These are phyloP conservation scores for Myotis brandtii DNA, from an alignment of 2,113 vertebrate species.

Conservation along the genomic window DNA sequence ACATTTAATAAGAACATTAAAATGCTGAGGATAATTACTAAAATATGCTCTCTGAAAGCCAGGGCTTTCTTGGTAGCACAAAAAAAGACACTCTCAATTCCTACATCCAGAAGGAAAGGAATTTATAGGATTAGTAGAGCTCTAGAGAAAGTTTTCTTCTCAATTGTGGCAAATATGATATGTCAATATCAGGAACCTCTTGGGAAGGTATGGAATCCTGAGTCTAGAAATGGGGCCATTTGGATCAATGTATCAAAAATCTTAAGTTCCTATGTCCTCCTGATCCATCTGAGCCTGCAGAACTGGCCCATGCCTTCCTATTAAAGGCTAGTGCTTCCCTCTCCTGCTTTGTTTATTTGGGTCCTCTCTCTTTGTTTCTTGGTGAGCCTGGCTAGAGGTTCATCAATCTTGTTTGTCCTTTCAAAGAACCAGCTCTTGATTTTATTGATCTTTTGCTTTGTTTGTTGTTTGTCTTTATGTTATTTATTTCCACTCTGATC, in stretches of 20 bases:
- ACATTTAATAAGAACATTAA: background rate
- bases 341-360: background rate
- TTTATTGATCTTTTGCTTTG: too few species aligned
- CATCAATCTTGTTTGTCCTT: too few species aligned
- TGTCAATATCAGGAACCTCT: background rate
- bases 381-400: too few species aligned
- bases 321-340: background rate
- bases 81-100: background rate
- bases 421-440: too few species aligned
- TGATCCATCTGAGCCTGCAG: background rate
- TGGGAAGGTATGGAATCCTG: background rate
- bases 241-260: background rate
- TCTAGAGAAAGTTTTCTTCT: background rate
- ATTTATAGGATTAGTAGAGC: background rate
- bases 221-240: background rate
- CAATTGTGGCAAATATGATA: background rate
- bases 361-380: too few species aligned
- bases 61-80: background rate
- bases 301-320: background rate
- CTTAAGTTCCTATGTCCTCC: background rate
- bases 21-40: background rate
- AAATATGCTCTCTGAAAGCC: constrained; percentile 4
- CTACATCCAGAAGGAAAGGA: background rate
- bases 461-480: too few species aligned
- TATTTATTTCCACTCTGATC: too few species aligned